These are phyloP conservation scores for Pangasianodon hypophthalmus DNA, from an alignment of 2,113 vertebrate species.

Conservation along the genomic window DNA sequence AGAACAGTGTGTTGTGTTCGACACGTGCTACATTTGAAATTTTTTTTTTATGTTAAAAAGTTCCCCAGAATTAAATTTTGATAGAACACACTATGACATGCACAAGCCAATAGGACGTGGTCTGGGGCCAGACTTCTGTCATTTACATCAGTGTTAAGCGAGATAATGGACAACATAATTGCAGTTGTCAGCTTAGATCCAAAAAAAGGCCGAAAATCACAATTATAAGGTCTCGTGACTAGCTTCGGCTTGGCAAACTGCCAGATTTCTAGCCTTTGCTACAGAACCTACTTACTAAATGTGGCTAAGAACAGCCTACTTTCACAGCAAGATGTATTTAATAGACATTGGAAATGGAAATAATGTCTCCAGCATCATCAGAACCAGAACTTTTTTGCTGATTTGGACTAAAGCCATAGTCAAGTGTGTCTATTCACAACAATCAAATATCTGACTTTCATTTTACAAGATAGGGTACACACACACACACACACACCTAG, in stretches of 20 bases:
- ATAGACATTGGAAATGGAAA: not conserved
- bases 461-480: not conserved
- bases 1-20: not conserved
- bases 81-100: too few species aligned
- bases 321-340: not conserved
- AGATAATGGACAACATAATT: not conserved
- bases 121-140: not conserved
- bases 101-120: not conserved
- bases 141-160: not conserved
- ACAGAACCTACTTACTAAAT: conserved; percentile 7
- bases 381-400: not conserved
- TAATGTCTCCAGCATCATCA: not conserved
- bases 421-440: not conserved
- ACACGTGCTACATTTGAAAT: not conserved
- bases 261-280: conserved; percentile 17
- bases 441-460: not conserved
- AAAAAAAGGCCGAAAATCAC: not conserved
- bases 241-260: not conserved
- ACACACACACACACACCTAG: not conserved
- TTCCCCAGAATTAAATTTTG: not conserved
- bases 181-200: not conserved
- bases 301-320: not conserved
- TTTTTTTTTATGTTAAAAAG: not conserved
- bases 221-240: not conserved
- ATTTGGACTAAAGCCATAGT: not conserved